Evolutionary conservation across 1,140 invertebrate species (phyloP).

Genomic region (Zophobas atratus): DNA sequence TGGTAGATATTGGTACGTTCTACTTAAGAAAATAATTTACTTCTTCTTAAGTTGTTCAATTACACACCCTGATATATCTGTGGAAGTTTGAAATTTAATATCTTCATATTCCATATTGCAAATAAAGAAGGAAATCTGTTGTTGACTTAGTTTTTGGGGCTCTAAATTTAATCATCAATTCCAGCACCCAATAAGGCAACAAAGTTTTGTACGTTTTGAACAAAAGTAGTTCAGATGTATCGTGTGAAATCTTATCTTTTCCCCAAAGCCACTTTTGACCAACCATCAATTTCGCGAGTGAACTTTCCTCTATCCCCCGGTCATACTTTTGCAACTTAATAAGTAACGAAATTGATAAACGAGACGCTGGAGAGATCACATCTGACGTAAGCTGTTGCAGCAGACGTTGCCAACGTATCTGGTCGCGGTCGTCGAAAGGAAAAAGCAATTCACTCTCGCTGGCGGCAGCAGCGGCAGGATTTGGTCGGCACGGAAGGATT

Average conservation of each 20-base stretch:
- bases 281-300: background rate
- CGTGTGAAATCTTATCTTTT: background rate
- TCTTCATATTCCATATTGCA: too few species aligned
- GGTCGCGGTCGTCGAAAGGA: constrained; percentile 10
- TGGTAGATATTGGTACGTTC: too few species aligned
- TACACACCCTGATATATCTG: too few species aligned
- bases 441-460: constrained; percentile 16
- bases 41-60: too few species aligned
- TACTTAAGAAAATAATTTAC: too few species aligned
- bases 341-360: constrained; percentile 4
- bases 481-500: constrained; percentile 23
- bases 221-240: too few species aligned
- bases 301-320: background rate
- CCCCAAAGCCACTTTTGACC: background rate
- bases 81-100: too few species aligned
- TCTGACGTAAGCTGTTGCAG: background rate
- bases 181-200: too few species aligned
- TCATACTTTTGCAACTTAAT: constrained; percentile 1
- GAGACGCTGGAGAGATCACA: constrained; percentile 5
- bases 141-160: too few species aligned
- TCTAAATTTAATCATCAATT: too few species aligned
- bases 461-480: background rate
- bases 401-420: constrained; percentile 10
- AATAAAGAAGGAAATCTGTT: too few species aligned
- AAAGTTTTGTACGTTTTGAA: too few species aligned